Evolutionary conservation across 2,888 invertebrate species (phyloP).

Genomic region (Drosophila histrio): DNA sequence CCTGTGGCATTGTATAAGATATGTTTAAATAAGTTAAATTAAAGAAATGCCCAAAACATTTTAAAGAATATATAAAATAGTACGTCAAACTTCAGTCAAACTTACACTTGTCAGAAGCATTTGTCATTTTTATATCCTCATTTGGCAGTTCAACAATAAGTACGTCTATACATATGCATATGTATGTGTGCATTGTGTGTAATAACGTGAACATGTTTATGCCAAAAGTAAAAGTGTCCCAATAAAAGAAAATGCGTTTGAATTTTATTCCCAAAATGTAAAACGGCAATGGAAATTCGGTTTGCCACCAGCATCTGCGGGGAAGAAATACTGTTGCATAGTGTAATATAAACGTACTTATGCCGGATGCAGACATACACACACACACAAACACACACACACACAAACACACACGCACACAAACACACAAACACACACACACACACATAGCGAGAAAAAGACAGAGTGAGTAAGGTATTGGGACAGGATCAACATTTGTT

Average conservation of each 20-base stretch:
- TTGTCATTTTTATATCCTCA: conserved; percentile 1
- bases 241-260: conserved; percentile 31
- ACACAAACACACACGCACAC: background rate
- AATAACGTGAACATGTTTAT: conserved; percentile 7
- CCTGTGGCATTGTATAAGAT: too few relatives aligned
- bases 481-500: conserved; percentile 61
- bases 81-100: background rate
- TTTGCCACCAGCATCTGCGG: background rate
- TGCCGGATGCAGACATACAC: background rate
- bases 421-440: background rate
- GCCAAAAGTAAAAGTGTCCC: conserved; percentile 23
- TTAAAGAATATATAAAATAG: too few relatives aligned
- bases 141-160: background rate
- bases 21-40: background rate
- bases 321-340: conserved; percentile 26
- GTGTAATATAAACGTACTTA: conserved; percentile 36
- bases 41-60: background rate
- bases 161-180: background rate
- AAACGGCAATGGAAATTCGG: conserved; percentile 11
- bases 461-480: conserved; percentile 1
- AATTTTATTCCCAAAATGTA: conserved; percentile 12
- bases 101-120: background rate
- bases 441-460: background rate
- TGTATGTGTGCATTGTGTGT: background rate
- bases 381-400: background rate